Conservation (phyloP, 2,888 invertebrate species). For the Prosopocoilus inquinatus region DNA sequence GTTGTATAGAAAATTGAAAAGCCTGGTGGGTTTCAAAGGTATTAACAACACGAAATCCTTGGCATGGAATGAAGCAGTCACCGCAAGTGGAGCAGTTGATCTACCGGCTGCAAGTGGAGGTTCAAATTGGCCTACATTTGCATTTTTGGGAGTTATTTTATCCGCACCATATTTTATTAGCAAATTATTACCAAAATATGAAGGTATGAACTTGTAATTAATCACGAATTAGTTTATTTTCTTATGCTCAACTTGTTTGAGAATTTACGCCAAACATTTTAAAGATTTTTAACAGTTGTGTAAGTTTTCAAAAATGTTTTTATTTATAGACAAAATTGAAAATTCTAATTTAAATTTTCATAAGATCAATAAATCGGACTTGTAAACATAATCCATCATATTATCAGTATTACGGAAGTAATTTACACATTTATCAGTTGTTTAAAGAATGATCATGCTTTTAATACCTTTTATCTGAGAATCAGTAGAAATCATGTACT, state of each 20-base stretch:
- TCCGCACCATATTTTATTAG: conserved; percentile 91
- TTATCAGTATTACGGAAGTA: no score
- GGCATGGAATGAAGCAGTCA: conserved; percentile 52
- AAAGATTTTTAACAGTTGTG: background rate
- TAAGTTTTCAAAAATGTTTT: background rate
- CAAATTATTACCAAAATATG: conserved; percentile 70
- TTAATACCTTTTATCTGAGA: no score
- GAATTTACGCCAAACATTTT: background rate
- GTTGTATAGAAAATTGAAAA: conserved; percentile 74
- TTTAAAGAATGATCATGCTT: no score
- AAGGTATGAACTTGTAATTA: conserved; percentile 49
- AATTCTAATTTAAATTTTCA: no score
- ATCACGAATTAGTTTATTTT: background rate
- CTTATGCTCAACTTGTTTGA: background rate
- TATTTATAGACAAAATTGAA: no score
- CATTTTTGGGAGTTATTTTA: conserved; percentile 85
- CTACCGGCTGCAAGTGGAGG: conserved; percentile 43
- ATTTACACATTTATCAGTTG: no score
- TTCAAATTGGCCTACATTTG: conserved; percentile 83
- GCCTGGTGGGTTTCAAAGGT: conserved; percentile 62
- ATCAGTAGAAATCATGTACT: no score
- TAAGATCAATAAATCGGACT: no score
- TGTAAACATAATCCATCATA: no score
- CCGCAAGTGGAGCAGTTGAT: conserved; percentile 37
- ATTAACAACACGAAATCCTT: conserved; percentile 34